Conservation (phyloP, 2,797 vertebrate species). For the Momotus momota region DNA sequence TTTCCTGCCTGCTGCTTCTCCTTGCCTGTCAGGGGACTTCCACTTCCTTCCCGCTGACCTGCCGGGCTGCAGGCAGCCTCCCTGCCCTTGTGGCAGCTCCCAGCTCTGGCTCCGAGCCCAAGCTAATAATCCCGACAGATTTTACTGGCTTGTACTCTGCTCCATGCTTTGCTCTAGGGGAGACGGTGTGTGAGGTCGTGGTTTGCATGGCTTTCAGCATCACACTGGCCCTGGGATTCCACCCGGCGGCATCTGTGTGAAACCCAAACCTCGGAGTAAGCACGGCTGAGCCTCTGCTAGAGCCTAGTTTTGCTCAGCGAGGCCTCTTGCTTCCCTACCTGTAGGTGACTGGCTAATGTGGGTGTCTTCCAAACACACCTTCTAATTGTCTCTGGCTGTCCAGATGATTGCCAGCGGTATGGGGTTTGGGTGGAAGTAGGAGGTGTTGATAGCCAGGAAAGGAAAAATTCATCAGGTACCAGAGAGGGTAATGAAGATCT, state of each 20-base stretch:
- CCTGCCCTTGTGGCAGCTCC: conserved; percentile 32
- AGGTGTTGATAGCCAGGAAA: conserved; percentile 50
- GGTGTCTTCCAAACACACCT: not conserved
- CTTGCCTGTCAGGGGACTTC: conserved; percentile 32
- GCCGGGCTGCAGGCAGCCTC: conserved; percentile 31
- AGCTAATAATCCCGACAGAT: conserved; percentile 42
- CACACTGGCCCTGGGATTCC: not conserved
- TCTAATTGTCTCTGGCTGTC: not conserved
- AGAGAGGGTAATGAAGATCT: conserved; percentile 49
- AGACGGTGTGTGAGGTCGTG: not conserved
- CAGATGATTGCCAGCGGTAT: not conserved
- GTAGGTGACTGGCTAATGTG: not conserved
- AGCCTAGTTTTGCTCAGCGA: not conserved
- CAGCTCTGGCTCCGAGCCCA: conserved; percentile 45
- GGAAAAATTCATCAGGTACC: conserved; percentile 22
- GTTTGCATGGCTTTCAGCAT: not conserved
- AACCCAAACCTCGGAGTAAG: not conserved
- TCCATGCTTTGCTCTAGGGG: not conserved
- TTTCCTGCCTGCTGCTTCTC: conserved; percentile 25
- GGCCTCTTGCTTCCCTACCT: not conserved
- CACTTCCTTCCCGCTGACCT: conserved; percentile 50
- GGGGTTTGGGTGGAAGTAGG: not conserved
- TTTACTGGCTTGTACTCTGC: conserved; percentile 24
- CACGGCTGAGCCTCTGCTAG: not conserved
- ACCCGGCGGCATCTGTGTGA: not conserved